Percentiles rank a stretch among this genome's conserved stretches.
Evolutionary conservation across 1,140 invertebrate genomes (phyloP).

Genomic region (Scaptomyza hsui): DNA sequence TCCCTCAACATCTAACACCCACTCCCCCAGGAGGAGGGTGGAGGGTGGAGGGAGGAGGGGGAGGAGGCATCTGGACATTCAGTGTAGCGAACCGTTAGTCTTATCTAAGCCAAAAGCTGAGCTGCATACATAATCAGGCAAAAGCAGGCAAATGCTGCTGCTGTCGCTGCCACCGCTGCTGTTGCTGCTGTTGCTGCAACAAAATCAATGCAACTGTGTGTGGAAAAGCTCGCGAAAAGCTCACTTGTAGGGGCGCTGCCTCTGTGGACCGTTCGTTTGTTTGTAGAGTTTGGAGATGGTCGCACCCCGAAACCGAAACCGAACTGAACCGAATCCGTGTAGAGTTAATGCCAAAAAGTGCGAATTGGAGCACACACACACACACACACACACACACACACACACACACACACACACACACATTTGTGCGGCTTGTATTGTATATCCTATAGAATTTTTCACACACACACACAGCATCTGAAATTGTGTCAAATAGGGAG

Average conservation of each 20-base stretch:
- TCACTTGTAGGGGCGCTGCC: background rate
- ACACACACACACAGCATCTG: too few species aligned
- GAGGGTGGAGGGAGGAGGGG: background rate
- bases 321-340: background rate
- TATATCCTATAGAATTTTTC: too few species aligned
- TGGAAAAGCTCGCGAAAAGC: conserved; percentile 38
- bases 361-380: conserved; percentile 3
- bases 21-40: background rate
- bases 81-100: background rate
- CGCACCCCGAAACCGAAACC: background rate
- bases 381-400: too few species aligned
- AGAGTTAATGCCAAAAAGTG: background rate
- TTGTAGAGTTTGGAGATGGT: conserved; percentile 18
- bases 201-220: conserved; percentile 53
- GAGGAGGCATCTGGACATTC: background rate
- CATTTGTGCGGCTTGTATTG: too few species aligned
- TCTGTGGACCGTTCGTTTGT: conserved; percentile 14
- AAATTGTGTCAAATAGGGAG: too few species aligned
- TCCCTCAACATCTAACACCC: background rate
- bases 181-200: background rate
- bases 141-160: background rate
- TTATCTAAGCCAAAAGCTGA: conserved; percentile 47
- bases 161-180: too few species aligned
- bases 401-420: too few species aligned
- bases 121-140: conserved; percentile 52